A percentile compares a stretch with the other conserved stretches of the same genome.
These are phyloP conservation scores for Epizoanthus stellaris DNA, from an alignment of 92 coral and sea anemone species.

Conservation along the genomic window DNA sequence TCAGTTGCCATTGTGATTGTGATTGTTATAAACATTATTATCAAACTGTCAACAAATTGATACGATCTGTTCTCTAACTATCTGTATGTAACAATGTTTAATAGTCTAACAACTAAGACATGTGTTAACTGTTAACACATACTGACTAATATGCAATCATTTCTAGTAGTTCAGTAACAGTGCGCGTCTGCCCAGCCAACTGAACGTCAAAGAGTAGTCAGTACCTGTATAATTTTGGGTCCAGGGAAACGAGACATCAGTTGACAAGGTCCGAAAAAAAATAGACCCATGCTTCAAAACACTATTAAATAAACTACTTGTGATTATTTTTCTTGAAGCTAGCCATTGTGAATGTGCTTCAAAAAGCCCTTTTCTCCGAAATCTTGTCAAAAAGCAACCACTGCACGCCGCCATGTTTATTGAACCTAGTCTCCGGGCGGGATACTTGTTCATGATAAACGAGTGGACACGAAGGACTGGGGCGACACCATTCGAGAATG, in stretches of 20 bases:
- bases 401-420: slow-evolving; percentile 35
- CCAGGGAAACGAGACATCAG: slow-evolving; percentile 35
- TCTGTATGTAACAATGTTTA: no score
- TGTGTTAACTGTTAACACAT: no score
- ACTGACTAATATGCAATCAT: no score
- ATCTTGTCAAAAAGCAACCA: background rate
- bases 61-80: no score
- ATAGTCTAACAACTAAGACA: no score
- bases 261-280: slow-evolving; percentile 10
- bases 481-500: slow-evolving; percentile 6
- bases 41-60: no score
- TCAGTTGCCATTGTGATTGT: no score
- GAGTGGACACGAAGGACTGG: background rate
- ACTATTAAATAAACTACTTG: background rate
- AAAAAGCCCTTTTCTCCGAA: slow-evolving; percentile 2
- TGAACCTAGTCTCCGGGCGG: slow-evolving; percentile 21
- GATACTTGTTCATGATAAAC: background rate
- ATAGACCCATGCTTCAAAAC: background rate
- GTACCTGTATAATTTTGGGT: slow-evolving; percentile 25
- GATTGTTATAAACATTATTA: no score
- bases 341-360: background rate
- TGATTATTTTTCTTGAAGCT: background rate
- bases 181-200: no score
- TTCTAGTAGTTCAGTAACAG: no score
- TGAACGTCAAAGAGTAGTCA: no score